Percentiles rank a stretch among this genome's conserved stretches.
phyloP scores from a whole-genome alignment of 2,797 vertebrate genomes.

The Chrosomus eos region DNA sequence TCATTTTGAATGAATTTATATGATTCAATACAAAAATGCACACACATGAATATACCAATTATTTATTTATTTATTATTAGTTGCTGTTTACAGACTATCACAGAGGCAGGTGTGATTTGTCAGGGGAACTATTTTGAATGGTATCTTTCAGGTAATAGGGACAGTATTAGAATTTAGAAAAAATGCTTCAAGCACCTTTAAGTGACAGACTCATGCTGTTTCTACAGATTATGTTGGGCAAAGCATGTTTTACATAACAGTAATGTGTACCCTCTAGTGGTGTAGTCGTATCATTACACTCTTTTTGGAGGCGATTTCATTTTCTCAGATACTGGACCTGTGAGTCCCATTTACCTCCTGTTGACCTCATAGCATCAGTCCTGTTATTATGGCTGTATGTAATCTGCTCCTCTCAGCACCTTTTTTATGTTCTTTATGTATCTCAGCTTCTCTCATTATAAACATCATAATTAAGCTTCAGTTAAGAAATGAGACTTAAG shows the following conservation, averaged over 20 bases:
- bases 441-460: slow-evolving; percentile 10
- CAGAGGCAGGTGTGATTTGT: background rate
- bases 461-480: background rate
- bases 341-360: slow-evolving; percentile 36
- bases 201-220: slow-evolving; percentile 10
- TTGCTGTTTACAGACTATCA: background rate
- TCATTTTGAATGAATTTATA: background rate
- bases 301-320: background rate
- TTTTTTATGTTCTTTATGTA: background rate
- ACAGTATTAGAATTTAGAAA: background rate
- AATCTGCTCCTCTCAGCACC: background rate
- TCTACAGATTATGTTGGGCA: slow-evolving; percentile 36
- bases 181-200: background rate
- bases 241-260: slow-evolving; percentile 46
- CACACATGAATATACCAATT: background rate
- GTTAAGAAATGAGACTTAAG: background rate
- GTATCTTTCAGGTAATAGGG: no score
- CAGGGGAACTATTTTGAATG: background rate
- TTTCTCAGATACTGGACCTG: slow-evolving; percentile 8
- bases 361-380: slow-evolving; percentile 2
- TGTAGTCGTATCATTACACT: slow-evolving; percentile 43
- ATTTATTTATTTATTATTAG: background rate
- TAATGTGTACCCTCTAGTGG: slow-evolving; percentile 68
- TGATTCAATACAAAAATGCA: background rate
- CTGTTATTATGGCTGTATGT: slow-evolving; percentile 3